Evolutionary conservation across 2,888 invertebrate species (phyloP).

Genomic region (Invenusta paracnida): DNA sequence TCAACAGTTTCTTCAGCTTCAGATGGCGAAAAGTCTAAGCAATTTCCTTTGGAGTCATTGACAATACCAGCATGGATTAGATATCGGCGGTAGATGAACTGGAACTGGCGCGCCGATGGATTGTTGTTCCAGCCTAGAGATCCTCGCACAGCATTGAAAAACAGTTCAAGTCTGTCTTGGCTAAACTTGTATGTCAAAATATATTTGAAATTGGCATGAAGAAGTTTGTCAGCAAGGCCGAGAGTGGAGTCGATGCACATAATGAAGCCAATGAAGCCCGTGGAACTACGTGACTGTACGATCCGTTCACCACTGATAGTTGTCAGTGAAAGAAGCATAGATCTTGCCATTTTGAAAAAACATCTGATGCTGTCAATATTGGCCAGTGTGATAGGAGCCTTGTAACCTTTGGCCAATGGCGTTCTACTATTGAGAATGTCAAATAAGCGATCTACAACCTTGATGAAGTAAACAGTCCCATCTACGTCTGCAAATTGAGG

Average conservation of each 20-base stretch:
- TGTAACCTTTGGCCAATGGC: background rate
- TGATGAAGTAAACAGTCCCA: background rate
- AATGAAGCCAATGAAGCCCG: background rate
- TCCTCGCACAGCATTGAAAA: background rate
- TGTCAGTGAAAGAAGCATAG: background rate
- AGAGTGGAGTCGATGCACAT: background rate
- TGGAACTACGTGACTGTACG: background rate
- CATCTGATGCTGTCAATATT: background rate
- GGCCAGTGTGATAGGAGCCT: background rate
- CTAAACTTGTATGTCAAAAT: background rate
- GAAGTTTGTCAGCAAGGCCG: background rate
- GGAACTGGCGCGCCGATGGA: background rate
- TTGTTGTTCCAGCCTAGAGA: background rate
- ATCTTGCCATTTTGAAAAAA: background rate
- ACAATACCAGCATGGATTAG: background rate
- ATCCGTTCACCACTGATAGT: background rate
- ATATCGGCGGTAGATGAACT: background rate
- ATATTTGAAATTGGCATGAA: background rate
- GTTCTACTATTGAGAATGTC: background rate
- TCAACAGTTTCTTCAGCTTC: background rate
- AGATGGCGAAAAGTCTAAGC: background rate
- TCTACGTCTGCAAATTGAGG: background rate
- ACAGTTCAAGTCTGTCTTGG: background rate
- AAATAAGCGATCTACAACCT: background rate
- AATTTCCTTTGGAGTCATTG: background rate